phyloP scores from a whole-genome alignment of 2,113 vertebrate genomes.

The Rattus rattus region DNA sequence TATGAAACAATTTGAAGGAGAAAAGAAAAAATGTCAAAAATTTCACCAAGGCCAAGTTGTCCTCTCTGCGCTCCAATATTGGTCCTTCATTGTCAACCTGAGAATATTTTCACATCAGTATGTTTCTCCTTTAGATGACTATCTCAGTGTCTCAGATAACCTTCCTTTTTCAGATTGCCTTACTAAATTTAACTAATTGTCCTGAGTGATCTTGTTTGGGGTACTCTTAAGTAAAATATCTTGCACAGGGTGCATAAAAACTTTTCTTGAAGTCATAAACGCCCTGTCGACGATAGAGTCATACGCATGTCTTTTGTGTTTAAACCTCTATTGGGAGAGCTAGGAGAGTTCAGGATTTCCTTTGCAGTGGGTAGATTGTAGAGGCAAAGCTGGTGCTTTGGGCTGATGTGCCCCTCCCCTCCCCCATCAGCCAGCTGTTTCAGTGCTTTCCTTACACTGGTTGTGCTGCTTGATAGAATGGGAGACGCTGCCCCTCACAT shows the following conservation, averaged over 20 bases:
- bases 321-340: not conserved
- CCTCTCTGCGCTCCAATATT: not conserved
- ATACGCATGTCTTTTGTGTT: not conserved
- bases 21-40: constrained; percentile 8
- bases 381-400: constrained; percentile 36
- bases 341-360: not conserved
- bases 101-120: constrained; percentile 26
- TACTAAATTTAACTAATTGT: not conserved
- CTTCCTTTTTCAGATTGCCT: not conserved
- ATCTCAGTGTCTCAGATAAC: not conserved
- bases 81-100: not conserved
- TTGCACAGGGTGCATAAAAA: not conserved
- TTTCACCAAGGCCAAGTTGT: not conserved
- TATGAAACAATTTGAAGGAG: not conserved
- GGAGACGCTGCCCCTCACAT: constrained; percentile 65
- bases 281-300: not conserved
- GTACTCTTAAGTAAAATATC: constrained; percentile 36
- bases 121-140: not conserved
- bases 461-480: constrained; percentile 63
- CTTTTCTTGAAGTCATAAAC: constrained; percentile 16
- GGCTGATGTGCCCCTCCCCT: not conserved
- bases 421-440: constrained; percentile 43
- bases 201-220: not conserved
- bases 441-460: constrained; percentile 45
- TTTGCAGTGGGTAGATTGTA: constrained; percentile 17